A percentile compares a stretch with the other conserved stretches of the same genome.
These are phyloP conservation scores for Ceratina australensis DNA, from an alignment of 1,140 invertebrate species.

Conservation along the genomic window DNA sequence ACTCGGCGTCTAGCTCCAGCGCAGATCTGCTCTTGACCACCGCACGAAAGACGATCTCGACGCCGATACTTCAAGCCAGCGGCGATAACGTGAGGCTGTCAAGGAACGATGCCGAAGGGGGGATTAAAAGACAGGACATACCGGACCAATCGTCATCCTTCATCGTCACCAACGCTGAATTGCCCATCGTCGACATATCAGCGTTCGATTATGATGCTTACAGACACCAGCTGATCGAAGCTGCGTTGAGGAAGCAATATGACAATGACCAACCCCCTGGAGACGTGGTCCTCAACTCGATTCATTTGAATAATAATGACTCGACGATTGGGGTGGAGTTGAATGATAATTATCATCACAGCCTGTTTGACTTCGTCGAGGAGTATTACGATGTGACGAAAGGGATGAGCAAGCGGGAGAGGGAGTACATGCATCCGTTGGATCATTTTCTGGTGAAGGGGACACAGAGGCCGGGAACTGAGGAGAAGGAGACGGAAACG, in stretches of 20 bases:
- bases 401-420: constrained; percentile 45
- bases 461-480: constrained; percentile 45
- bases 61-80: constrained; percentile 29
- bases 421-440: constrained; percentile 60
- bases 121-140: background rate
- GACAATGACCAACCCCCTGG: constrained; percentile 66
- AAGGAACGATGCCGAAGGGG: background rate
- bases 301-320: constrained; percentile 66
- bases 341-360: constrained; percentile 55
- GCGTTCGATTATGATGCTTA: constrained; percentile 68
- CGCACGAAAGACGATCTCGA: constrained; percentile 43
- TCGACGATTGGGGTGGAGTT: constrained; percentile 53
- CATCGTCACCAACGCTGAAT: constrained; percentile 48
- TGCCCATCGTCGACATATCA: constrained; percentile 65
- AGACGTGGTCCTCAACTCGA: constrained; percentile 69
- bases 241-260: constrained; percentile 65
- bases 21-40: constrained; percentile 31
- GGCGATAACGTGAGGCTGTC: background rate
- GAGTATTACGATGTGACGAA: constrained; percentile 49
- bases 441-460: constrained; percentile 68
- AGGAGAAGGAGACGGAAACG: constrained; percentile 48
- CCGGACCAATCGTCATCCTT: constrained; percentile 57
- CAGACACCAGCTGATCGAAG: constrained; percentile 69
- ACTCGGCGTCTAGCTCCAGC: constrained; percentile 62
- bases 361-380: constrained; percentile 66